Evolutionary conservation across 2,888 invertebrate genomes (phyloP), one percentile per base, ranked within the genome.

Genomic region (Lasioglossum malachurum): DNA sequence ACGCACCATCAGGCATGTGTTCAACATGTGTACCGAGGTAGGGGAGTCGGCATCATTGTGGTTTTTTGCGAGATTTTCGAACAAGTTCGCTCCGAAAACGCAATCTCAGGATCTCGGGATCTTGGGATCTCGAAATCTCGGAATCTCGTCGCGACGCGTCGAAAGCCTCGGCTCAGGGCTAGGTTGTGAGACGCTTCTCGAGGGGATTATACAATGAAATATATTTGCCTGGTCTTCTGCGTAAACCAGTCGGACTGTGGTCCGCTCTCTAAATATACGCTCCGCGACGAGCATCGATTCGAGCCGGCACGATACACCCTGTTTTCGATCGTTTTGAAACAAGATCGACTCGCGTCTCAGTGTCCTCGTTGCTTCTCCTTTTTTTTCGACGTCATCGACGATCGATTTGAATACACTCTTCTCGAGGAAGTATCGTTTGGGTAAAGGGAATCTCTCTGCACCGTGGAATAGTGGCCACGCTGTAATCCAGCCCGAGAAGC

Each of bases 171-270:
- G 69, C 19, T 64, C 64, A 8, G 8, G 31, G 19, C 19, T 64
- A 64, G 64, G 73, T 82, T 73, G 75, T 76, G 90, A 89, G 91
- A 93, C 91, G 90, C 91, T 91, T 92, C 92, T 88, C 86, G 90
- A 90, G 80, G 91, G 93, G 94, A 94, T 94, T 94, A 94, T 93
- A 94, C 94, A 94, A 94, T 94, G 94, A 94, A 94, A 94, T 94
- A 94, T 94, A 94, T 93, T 93, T 94, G 91, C 91, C 91, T 82
- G 88, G 85, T 89, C 82, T 91, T 91, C 87, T 69, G 84, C 78
- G 82, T 75, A 82, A 84, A 81, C 57, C 78, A 31, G 87, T 84
- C 88, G 85, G 82, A 86, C 75, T 60, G 88, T 81, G 89, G 88
- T 81, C 23, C 38, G 38, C 84, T 67, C 89, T 92, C 94, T 94